Base-by-base conservation (phyloP, 1,140 invertebrate species). In the Xylocopa sonorina region DNA sequence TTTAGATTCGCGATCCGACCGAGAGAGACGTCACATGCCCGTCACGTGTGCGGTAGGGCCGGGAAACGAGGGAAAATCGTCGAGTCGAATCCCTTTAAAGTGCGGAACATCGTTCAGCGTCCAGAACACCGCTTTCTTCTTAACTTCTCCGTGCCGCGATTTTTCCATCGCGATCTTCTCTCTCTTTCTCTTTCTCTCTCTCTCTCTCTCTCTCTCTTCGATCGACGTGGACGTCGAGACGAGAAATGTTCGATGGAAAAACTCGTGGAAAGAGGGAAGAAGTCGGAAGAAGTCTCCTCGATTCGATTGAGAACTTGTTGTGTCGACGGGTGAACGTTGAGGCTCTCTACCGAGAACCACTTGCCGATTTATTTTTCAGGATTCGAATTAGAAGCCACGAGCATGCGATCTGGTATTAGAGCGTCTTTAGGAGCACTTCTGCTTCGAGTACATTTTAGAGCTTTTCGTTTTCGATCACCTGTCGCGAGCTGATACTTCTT, bases 281-380 rank as follows among this genome's bases (percentile, higher is more conserved):
- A 71, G 68, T 43, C 51, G 43, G 29, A 3, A 18, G 64, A 50
- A 67, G 46, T 43, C 38, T 43, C 24, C 51, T 63, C 32, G 43
- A 51, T 60, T 73, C 71, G 57, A 73, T 60, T 18, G 71, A 29
- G 34, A 73, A 60, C 41, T 73, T 63, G 71, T 48, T 62, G 41
- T 27, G 29, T 41, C 53, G 34, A 41, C 34, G 50, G 67, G 3
- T 27, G 50, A 53, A 69, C 67, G 67, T 14, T 14, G 68, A 29
- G 50, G 29, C n/a, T 18, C 27, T 38, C 21, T 0, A 41, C 3
- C n/a, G 6, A 29, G 64, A 29, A 50, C 27, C 68, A 18, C 62
- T 64, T 27, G 43, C 24, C 38, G 68, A 71, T 71, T 57, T 71
- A 71, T 27, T 57, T 71, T 57, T 57, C 38, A 3, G 18, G 24